Conservation (phyloP, 2,888 invertebrate genomes). For the Neria commutata region DNA sequence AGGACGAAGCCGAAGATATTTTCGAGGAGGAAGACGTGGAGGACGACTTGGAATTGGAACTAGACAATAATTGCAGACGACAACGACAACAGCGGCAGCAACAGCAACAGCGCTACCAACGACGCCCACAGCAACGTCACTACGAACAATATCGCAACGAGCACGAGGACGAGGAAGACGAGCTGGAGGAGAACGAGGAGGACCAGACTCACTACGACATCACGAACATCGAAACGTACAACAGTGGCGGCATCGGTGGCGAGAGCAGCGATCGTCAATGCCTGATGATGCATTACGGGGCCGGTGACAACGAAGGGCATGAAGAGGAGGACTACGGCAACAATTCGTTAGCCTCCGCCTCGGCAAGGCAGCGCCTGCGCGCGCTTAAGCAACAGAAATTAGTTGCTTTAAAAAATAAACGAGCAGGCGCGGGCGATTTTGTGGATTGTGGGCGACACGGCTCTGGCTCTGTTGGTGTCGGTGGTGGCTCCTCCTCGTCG, state of each 20-base stretch:
- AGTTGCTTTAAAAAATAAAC: conserved; percentile 34
- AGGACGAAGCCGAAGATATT: conserved; percentile 35
- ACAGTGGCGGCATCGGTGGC: conserved; percentile 42
- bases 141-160: conserved; percentile 53
- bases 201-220: conserved; percentile 59
- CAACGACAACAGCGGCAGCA: conserved; percentile 42
- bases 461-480: conserved; percentile 37
- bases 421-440: conserved; percentile 38
- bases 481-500: conserved; percentile 51
- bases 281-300: conserved; percentile 43
- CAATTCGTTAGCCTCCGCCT: conserved; percentile 51
- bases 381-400: conserved; percentile 49
- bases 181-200: conserved; percentile 51
- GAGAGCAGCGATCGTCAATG: conserved; percentile 51
- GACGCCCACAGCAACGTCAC: conserved; percentile 35
- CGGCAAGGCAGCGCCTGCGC: conserved; percentile 50
- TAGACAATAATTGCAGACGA: conserved; percentile 27
- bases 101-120: conserved; percentile 36
- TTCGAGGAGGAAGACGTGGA: conserved; percentile 30
- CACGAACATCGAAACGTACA: conserved; percentile 56
- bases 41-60: conserved; percentile 28
- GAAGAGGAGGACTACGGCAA: conserved; percentile 53
- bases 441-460: conserved; percentile 43
- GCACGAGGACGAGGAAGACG: conserved; percentile 42
- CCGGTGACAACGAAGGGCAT: conserved; percentile 43